These are phyloP conservation scores for Craseonycteris thonglongyai DNA, from an alignment of 2,113 vertebrate species.

Conservation along the genomic window DNA sequence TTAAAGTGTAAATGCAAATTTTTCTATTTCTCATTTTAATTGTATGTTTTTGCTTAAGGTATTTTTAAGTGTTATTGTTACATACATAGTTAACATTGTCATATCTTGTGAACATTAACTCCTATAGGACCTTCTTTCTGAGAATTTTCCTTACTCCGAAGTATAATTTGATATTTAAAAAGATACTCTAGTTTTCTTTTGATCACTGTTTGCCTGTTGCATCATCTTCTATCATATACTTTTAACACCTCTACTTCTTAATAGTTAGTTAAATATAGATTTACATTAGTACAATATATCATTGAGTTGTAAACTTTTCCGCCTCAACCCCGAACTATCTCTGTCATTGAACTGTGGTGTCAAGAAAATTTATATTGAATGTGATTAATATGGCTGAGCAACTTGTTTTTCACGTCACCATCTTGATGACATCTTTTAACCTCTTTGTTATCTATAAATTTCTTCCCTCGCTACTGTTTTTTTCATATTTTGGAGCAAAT, in stretches of 20 bases:
- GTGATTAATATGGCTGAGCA: background rate
- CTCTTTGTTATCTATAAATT: too few relatives aligned
- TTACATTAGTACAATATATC: background rate
- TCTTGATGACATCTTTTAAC: too few relatives aligned
- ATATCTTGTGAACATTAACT: background rate
- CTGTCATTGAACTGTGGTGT: background rate
- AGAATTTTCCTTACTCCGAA: background rate
- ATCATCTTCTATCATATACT: too few relatives aligned
- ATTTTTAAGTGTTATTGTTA: background rate
- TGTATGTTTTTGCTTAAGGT: background rate
- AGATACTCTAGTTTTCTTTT: background rate
- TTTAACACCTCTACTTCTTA: background rate
- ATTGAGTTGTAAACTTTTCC: background rate
- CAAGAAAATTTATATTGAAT: background rate
- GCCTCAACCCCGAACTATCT: background rate
- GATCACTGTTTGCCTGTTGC: background rate
- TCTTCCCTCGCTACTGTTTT: too few relatives aligned
- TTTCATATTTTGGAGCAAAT: too few relatives aligned
- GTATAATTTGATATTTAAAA: background rate
- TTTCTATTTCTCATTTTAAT: background rate
- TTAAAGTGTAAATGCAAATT: background rate
- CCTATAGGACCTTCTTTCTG: background rate
- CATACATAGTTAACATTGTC: background rate
- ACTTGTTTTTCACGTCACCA: background rate
- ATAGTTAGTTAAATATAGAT: background rate